Base-by-base conservation (phyloP, 2,113 vertebrate species). In the Phyllostomus hastatus region DNA sequence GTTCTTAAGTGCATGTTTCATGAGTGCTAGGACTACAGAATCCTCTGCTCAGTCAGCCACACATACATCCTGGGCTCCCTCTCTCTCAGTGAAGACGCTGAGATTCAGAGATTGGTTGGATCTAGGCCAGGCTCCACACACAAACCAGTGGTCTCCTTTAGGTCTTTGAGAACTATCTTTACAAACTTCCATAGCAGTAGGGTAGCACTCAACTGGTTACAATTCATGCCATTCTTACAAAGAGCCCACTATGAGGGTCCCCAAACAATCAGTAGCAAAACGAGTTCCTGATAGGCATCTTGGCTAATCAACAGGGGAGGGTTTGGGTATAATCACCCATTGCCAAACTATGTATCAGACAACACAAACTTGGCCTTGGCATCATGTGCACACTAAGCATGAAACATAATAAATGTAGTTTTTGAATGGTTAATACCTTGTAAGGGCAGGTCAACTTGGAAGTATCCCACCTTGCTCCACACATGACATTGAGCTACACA, bases 91-190 rank as follows among this genome's bases (percentile, higher is more conserved):
- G 50, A 69, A 31, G 35, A 72, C 19, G 19, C 61, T 91, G 64
- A 93, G 66, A 93, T 84, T 64, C 76, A 81, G 38, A 75, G 22
- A 73, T 10, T 94, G 38, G 43, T 0, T 86, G 41, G 57, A 76
- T 66, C 2, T 82, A 73, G 78, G 72, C n/a, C 54, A 91, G 43
- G 28, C 15, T 82, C 28, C 73, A 97, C 17, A 95, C 6, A 94
- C 10, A 72, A 86, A 89, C 17, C 17, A 81, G 76, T 50, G 15
- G 16, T 90, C 35, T 92, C 46, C 79, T 96, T 78, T 79, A 22
- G 41, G 64, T 91, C 64, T 91, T 94, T 28, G 59, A 50, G 33
- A 95, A 95, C n/a, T 79, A 33, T 59, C 81, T 95, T 92, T 69
- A 91, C 76, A 85, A 97, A 83, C 33, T 43, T 95, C 70, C 4